Evolutionary conservation across 1,140 invertebrate species (phyloP).

Genomic region (Amyelois transitella): DNA sequence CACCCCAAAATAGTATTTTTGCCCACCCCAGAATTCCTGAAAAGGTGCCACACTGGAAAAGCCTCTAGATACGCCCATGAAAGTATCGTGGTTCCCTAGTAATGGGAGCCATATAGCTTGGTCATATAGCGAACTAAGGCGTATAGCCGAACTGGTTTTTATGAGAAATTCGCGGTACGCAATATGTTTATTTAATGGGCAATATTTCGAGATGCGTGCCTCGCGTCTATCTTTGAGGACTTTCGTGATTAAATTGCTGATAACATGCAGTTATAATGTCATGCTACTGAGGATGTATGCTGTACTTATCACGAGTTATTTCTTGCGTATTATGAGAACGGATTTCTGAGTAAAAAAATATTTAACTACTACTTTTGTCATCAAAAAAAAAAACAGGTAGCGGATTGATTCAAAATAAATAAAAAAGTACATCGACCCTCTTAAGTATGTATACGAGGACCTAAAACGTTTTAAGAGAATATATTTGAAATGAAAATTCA

Average conservation of each 20-base stretch:
- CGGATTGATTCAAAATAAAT: too few species aligned
- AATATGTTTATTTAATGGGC: constrained; percentile 52
- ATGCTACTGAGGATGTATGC: neutral
- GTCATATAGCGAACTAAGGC: constrained; percentile 27
- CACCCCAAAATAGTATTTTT: too few species aligned
- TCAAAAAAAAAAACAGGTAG: too few species aligned
- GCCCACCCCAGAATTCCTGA: too few species aligned
- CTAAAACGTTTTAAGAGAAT: too few species aligned
- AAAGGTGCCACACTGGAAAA: too few species aligned
- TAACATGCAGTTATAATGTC: neutral
- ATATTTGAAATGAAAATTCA: too few species aligned
- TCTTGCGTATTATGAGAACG: neutral
- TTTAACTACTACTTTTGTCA: too few species aligned
- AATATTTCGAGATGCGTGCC: constrained; percentile 1
- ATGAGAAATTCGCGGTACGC: constrained; percentile 49
- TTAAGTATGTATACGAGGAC: too few species aligned
- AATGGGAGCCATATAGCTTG: constrained; percentile 21
- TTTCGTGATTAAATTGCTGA: neutral
- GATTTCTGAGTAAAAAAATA: too few species aligned
- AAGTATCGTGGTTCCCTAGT: constrained; percentile 18
- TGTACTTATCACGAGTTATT: neutral
- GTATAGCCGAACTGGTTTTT: constrained; percentile 50
- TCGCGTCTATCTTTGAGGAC: neutral
- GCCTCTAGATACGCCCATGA: too few species aligned
- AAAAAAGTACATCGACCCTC: too few species aligned